Evolutionary conservation across 2,888 invertebrate species (phyloP).

Genomic region (Diplolepis rosae): DNA sequence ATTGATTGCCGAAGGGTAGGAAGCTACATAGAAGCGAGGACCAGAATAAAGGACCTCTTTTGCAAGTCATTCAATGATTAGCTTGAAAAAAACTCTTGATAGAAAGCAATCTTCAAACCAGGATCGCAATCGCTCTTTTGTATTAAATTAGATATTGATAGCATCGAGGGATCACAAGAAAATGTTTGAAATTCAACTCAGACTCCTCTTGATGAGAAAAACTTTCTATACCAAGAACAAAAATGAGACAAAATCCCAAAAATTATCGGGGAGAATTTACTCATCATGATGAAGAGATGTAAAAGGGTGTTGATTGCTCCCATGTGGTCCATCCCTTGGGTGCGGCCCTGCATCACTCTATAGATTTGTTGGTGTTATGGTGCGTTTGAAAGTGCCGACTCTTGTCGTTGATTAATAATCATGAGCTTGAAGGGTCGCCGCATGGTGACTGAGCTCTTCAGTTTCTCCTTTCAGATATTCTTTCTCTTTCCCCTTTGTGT

Average conservation of each 20-base stretch:
- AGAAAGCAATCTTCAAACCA: background rate
- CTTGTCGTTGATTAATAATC: conserved; percentile 58
- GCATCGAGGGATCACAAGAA: background rate
- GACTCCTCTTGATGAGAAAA: background rate
- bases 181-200: background rate
- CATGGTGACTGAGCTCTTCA: conserved; percentile 37
- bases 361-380: background rate
- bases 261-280: conserved; percentile 1
- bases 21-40: background rate
- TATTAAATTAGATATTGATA: background rate
- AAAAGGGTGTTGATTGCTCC: conserved; percentile 26
- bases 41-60: no score
- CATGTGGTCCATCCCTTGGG: conserved; percentile 3
- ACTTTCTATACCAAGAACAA: no score
- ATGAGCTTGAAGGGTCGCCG: conserved; percentile 47
- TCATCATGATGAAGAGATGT: conserved; percentile 4
- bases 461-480: conserved; percentile 24
- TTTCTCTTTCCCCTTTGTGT: conserved; percentile 11
- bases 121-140: background rate
- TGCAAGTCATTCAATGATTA: background rate
- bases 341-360: background rate
- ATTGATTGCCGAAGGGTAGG: background rate
- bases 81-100: background rate
- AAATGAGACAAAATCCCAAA: no score
- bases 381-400: conserved; percentile 47